phyloP scores from a whole-genome alignment of 2,797 vertebrate genomes.

The Epinephelus malabaricus region DNA sequence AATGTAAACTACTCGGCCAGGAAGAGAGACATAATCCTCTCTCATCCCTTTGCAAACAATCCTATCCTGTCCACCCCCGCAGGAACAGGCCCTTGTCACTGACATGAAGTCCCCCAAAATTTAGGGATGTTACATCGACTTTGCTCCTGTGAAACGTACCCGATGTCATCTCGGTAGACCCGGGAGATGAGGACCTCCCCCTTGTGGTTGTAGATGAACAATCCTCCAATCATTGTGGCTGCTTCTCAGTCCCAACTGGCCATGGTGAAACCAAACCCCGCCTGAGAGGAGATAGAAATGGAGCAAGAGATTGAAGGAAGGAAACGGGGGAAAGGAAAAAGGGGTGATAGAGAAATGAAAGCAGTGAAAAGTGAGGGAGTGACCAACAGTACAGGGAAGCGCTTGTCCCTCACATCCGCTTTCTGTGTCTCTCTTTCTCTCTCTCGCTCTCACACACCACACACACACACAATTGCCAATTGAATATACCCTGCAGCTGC shows the following conservation, averaged over 20 bases:
- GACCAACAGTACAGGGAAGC: slow-evolving; percentile 73
- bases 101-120: slow-evolving; percentile 16
- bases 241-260: slow-evolving; percentile 90
- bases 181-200: slow-evolving; percentile 99
- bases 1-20: slow-evolving; percentile 19
- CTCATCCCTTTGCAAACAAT: slow-evolving; percentile 32
- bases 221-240: slow-evolving; percentile 97
- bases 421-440: slow-evolving; percentile 32
- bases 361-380: slow-evolving; percentile 56
- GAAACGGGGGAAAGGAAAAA: slow-evolving; percentile 47
- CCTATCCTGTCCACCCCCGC: slow-evolving; percentile 11
- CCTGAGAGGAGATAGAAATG: slow-evolving; percentile 67
- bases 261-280: slow-evolving; percentile 88
- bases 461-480: slow-evolving; percentile 40
- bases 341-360: slow-evolving; percentile 68
- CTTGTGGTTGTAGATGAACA: slow-evolving; percentile 99
- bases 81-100: slow-evolving; percentile 1
- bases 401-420: slow-evolving; percentile 76
- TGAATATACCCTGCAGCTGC: slow-evolving; percentile 76
- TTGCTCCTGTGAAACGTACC: slow-evolving; percentile 87
- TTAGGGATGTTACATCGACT: background rate
- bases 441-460: background rate
- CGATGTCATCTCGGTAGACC: slow-evolving; percentile 99
- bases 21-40: slow-evolving; percentile 41
- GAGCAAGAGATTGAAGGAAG: slow-evolving; percentile 52